These are phyloP conservation scores for Diadegma fenestrale DNA, from an alignment of 2,888 invertebrate species.

Conservation along the genomic window DNA sequence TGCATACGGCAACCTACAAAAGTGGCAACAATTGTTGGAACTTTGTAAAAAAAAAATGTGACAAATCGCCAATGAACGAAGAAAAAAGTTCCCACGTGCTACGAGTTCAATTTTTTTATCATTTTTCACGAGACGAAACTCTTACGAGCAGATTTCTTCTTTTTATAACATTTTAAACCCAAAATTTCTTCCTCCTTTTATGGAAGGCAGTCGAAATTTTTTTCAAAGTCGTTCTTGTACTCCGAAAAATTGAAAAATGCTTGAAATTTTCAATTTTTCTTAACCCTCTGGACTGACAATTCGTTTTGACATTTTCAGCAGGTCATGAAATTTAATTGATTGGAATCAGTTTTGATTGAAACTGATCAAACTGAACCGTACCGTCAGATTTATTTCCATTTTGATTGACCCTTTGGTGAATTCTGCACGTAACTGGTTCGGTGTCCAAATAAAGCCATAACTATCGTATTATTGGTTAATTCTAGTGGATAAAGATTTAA, in stretches of 20 bases:
- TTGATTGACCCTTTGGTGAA: background rate
- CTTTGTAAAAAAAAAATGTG: background rate
- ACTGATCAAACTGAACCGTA: background rate
- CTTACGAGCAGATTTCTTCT: too few relatives aligned
- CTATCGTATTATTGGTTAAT: background rate
- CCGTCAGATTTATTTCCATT: background rate
- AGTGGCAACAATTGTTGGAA: background rate
- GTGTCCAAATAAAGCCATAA: conserved; percentile 12
- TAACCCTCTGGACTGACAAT: too few relatives aligned
- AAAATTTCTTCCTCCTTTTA: too few relatives aligned
- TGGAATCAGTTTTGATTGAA: background rate
- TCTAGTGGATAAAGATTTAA: conserved; percentile 29
- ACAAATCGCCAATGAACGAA: background rate
- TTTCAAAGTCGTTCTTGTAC: too few relatives aligned
- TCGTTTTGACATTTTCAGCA: too few relatives aligned
- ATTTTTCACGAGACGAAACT: too few relatives aligned
- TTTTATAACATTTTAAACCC: too few relatives aligned
- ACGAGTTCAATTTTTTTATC: background rate
- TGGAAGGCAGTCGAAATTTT: too few relatives aligned
- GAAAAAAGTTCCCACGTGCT: background rate
- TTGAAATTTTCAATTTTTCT: too few relatives aligned
- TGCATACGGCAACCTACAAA: conserved; percentile 11
- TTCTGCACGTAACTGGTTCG: background rate
- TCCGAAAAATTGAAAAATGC: too few relatives aligned
- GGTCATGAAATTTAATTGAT: background rate